Percentiles rank a stretch among this genome's conserved stretches.
These are phyloP conservation scores for Clunio marinus DNA, from an alignment of 2,888 invertebrate species.

Conservation along the genomic window DNA sequence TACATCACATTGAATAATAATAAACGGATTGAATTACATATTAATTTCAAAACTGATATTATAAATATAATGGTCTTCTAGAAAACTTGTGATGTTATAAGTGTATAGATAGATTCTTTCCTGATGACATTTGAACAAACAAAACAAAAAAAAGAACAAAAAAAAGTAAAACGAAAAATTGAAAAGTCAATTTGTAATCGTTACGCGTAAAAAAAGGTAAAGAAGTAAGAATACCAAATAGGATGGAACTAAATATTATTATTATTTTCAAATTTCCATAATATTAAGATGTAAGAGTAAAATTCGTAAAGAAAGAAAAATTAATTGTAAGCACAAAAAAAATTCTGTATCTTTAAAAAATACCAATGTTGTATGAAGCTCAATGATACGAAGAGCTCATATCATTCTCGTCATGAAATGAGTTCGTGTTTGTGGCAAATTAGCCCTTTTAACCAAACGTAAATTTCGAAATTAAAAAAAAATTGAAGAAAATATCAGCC, in stretches of 20 bases:
- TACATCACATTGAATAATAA: slow-evolving; percentile 11
- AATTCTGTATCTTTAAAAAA: slow-evolving; percentile 11
- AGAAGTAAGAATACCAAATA: slow-evolving; percentile 17
- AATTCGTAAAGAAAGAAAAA: too few relatives aligned
- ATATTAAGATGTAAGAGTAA: background rate
- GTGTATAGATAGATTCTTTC: slow-evolving; percentile 9
- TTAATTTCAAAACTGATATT: too few relatives aligned
- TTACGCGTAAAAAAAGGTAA: background rate
- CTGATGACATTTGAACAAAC: background rate
- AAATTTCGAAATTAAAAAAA: background rate
- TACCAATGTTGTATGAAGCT: slow-evolving; percentile 3
- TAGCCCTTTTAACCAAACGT: background rate
- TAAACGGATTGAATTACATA: too few relatives aligned
- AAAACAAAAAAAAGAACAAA: background rate
- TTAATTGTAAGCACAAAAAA: background rate
- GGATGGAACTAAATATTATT: background rate
- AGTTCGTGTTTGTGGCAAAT: background rate
- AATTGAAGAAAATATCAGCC: slow-evolving; percentile 19
- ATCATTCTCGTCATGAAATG: background rate
- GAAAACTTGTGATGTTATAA: slow-evolving; percentile 19
- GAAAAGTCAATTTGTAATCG: slow-evolving; percentile 14
- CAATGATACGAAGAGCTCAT: background rate
- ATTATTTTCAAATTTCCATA: slow-evolving; percentile 21
- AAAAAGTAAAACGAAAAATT: too few relatives aligned
- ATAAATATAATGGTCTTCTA: slow-evolving; percentile 19